A percentile compares a stretch with the other conserved stretches of the same genome.
Conservation (phyloP, 2,888 invertebrate species). For the Linnaemya tessellans region DNA sequence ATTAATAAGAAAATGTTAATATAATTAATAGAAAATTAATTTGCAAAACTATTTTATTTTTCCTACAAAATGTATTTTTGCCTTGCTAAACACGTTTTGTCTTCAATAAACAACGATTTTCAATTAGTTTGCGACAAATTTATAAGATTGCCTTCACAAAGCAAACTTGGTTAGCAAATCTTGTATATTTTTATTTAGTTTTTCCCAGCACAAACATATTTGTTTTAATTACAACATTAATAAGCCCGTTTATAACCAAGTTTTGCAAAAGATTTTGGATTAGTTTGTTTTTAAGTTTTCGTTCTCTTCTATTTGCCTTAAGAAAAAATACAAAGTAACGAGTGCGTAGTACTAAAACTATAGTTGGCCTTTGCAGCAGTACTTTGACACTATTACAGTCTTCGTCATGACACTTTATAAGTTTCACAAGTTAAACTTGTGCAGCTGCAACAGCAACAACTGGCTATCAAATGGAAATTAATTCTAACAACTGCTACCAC, state of each 20-base stretch:
- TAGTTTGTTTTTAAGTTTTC: slow-evolving; percentile 7
- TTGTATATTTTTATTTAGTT: background rate
- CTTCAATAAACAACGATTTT: background rate
- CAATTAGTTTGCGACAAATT: slow-evolving; percentile 15
- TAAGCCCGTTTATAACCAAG: background rate
- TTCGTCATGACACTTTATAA: slow-evolving; percentile 58
- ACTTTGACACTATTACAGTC: slow-evolving; percentile 63
- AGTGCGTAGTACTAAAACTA: background rate
- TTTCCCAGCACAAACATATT: background rate
- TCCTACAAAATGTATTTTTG: background rate
- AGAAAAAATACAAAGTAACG: too few species aligned
- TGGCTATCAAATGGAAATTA: background rate
- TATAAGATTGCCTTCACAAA: background rate
- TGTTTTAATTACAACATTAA: background rate
- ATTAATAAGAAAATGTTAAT: too few species aligned
- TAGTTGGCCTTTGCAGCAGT: slow-evolving; percentile 48
- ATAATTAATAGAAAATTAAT: background rate
- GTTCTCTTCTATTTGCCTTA: slow-evolving; percentile 7
- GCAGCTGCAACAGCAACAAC: slow-evolving; percentile 2
- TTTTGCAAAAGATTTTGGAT: background rate
- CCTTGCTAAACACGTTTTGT: background rate
- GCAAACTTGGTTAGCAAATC: background rate
- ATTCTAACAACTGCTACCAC: slow-evolving; percentile 5
- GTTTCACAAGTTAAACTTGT: slow-evolving; percentile 41
- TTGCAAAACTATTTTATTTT: background rate